Base-by-base conservation (phyloP, 2,113 vertebrate species). In the Naja naja region DNA sequence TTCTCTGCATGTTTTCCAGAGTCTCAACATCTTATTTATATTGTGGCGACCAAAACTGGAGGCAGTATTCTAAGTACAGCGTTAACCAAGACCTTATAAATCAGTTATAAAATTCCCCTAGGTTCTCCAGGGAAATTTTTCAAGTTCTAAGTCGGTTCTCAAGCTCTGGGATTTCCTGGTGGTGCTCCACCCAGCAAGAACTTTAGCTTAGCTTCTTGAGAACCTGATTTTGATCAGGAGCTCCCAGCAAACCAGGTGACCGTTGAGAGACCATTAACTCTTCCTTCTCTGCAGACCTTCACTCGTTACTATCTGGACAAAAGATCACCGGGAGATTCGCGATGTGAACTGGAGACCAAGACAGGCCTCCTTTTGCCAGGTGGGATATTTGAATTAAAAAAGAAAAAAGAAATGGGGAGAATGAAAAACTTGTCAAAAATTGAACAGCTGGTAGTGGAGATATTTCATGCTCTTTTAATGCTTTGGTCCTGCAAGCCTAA, bases 281-380 rank as follows among this genome's bases (percentile, higher is more conserved):
- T 30, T n/a, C 27, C 91, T 47, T 88, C 92, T 47, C 55, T 90
- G 34, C 91, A 98, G 98, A 95, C 96, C 22, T 98, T 97, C 94
- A 97, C 97, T 14, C 93, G 92, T 23, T 95, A 96, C 86, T 96
- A 97, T 90, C 95, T 98, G 90, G 64, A 90, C 54, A 95, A 93
- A 91, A 95, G 97, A 25, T 54, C 45, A 0, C 91, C 34, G 87
- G 94, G n/a, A 88, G 69, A 64, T 91, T 11, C 94, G 56, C 91
- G 95, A 55, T 30, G 98, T 0, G 98, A 98, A 56, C 90, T 96
- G 0, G 97, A 95, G 81, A 96, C 97, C 87, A 97, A 97, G 74
- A 94, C 97, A 1, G 97, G 97, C 92, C 98, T 98, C 85, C 96
- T 98, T 49, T 92, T 93, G 1, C 95, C 95, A 94, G 97, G 98